A percentile compares a stretch with the other conserved stretches of the same genome.
Conservation (phyloP, 1,140 invertebrate species). For the Cydia pomonella region DNA sequence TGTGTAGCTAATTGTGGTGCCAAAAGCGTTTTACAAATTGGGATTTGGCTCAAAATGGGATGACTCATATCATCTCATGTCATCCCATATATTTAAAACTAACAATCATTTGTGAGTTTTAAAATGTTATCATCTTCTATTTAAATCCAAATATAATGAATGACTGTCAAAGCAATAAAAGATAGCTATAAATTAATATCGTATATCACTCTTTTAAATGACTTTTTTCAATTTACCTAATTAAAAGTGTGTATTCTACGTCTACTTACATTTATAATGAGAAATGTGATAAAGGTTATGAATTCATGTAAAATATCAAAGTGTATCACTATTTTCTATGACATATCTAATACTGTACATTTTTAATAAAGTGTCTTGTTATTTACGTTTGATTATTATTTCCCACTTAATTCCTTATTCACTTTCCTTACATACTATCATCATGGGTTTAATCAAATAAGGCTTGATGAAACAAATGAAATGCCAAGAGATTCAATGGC, state of each 20-base stretch:
- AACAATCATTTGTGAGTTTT: too few relatives aligned
- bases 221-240: conserved; percentile 21
- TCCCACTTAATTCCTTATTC: too few relatives aligned
- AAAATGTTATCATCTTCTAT: background rate
- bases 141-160: background rate
- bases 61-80: too few relatives aligned
- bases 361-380: conserved; percentile 43
- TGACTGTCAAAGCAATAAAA: conserved; percentile 26
- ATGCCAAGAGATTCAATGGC: too few relatives aligned
- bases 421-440: background rate
- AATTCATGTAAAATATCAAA: conserved; percentile 32
- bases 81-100: too few relatives aligned
- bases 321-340: conserved; percentile 45
- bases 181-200: conserved; percentile 3
- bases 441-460: too few relatives aligned
- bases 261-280: conserved; percentile 7
- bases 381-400: conserved; percentile 8
- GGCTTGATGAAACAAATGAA: too few relatives aligned
- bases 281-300: conserved; percentile 14
- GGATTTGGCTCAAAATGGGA: background rate
- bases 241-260: background rate
- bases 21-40: background rate
- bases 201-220: conserved; percentile 14
- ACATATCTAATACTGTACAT: conserved; percentile 50
- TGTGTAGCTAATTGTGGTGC: background rate